A percentile compares a stretch with the other conserved stretches of the same genome.
These are phyloP conservation scores for Luscinia megarhynchos DNA, from an alignment of 2,797 vertebrate species.

Conservation along the genomic window DNA sequence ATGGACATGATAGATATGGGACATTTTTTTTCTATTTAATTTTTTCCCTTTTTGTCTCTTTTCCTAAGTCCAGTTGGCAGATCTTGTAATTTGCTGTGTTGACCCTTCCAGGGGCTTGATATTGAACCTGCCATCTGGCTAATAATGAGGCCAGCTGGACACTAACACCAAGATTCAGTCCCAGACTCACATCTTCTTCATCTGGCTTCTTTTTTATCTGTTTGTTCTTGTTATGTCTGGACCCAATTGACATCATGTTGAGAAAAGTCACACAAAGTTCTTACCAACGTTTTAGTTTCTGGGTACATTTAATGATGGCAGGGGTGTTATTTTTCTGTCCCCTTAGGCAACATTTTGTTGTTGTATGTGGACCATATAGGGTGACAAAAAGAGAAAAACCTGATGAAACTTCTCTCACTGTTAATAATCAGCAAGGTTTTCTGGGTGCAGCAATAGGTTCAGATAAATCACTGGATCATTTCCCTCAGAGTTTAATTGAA, in stretches of 20 bases:
- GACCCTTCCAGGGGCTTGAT: constrained; percentile 50
- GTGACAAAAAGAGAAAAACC: neutral
- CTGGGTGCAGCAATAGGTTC: neutral
- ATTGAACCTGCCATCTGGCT: constrained; percentile 60
- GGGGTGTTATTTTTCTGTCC: neutral
- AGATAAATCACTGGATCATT: constrained; percentile 28
- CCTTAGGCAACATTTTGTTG: neutral
- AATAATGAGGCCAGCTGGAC: constrained; percentile 59
- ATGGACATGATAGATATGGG: constrained; percentile 27
- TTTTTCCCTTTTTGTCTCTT: neutral
- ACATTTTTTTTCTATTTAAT: neutral
- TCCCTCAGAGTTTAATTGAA: constrained; percentile 19
- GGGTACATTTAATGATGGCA: neutral
- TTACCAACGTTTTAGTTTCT: neutral
- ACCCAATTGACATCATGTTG: neutral
- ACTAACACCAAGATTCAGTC: constrained; percentile 27
- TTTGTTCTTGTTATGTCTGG: neutral
- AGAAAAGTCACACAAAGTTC: constrained; percentile 1
- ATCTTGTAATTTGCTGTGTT: constrained; percentile 8
- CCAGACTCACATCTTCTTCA: constrained; percentile 47
- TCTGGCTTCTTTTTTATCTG: constrained; percentile 19
- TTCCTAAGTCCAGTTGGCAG: constrained; percentile 35
- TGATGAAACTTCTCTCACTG: neutral
- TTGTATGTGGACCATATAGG: neutral
- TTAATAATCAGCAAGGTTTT: neutral